Percentiles rank a stretch among this genome's conserved stretches.
phyloP scores from a whole-genome alignment of 1,140 invertebrate genomes.

The Aphelenchoides avenae region DNA sequence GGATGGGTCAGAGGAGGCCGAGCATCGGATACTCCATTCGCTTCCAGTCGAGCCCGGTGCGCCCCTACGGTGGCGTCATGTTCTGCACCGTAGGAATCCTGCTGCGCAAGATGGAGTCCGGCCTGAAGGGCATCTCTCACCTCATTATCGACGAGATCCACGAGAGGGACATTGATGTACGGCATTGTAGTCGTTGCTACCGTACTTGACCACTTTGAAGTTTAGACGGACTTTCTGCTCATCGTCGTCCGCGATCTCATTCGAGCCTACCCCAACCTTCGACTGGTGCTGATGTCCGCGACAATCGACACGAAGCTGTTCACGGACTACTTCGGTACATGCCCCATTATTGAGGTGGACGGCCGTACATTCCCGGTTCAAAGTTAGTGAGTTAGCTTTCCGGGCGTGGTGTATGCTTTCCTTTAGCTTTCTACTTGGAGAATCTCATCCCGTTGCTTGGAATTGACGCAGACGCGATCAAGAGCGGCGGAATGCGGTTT shows the following conservation, averaged over 20 bases:
- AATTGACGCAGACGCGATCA: conserved; percentile 28
- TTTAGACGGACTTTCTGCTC: conserved; percentile 64
- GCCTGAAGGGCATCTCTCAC: conserved; percentile 66
- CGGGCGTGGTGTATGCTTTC: background rate
- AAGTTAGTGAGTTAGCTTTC: conserved; percentile 48
- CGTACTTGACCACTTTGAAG: conserved; percentile 24
- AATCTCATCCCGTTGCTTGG: conserved; percentile 45
- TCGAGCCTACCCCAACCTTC: conserved; percentile 60
- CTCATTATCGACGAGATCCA: conserved; percentile 76
- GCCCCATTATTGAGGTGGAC: conserved; percentile 61
- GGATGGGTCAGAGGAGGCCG: conserved; percentile 52
- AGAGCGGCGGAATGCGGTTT: conserved; percentile 20
- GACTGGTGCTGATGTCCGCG: conserved; percentile 63
- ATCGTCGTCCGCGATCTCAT: conserved; percentile 64
- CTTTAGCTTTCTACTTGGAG: conserved; percentile 51
- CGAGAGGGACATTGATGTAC: conserved; percentile 70
- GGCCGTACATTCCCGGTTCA: conserved; percentile 62
- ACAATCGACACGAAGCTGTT: conserved; percentile 63
- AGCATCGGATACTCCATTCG: conserved; percentile 73
- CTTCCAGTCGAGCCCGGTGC: conserved; percentile 74
- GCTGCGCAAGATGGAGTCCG: conserved; percentile 62
- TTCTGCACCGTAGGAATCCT: conserved; percentile 75
- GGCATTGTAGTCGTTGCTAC: too few relatives aligned
- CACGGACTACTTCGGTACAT: conserved; percentile 61
- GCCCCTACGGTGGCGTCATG: conserved; percentile 70